Conservation (phyloP, 2,888 invertebrate species). For the Thalpophila matura region DNA sequence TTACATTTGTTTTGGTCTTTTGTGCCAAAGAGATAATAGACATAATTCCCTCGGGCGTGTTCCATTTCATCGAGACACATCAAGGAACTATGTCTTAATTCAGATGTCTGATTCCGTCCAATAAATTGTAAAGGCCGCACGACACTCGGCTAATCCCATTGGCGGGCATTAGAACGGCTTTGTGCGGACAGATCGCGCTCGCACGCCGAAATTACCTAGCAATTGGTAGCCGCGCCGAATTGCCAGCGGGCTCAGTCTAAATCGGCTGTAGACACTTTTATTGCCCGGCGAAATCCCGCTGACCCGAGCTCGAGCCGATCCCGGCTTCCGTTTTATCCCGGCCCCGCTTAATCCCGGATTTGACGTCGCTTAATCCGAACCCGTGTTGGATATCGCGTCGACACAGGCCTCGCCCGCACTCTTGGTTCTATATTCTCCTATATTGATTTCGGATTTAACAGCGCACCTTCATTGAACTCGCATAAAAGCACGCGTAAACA, state of each 20-base stretch:
- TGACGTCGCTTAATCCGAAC: slow-evolving; percentile 92
- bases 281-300: slow-evolving; percentile 89
- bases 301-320: slow-evolving; percentile 86
- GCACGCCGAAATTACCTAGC: slow-evolving; percentile 89
- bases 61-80: slow-evolving; percentile 40
- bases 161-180: slow-evolving; percentile 89
- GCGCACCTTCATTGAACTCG: slow-evolving; percentile 73
- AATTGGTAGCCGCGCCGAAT: slow-evolving; percentile 89
- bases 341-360: slow-evolving; percentile 90
- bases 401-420: slow-evolving; percentile 86
- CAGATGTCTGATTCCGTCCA: slow-evolving; percentile 81
- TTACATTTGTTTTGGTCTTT: slow-evolving; percentile 29
- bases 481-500: slow-evolving; percentile 75
- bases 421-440: slow-evolving; percentile 77
- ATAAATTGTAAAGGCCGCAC: slow-evolving; percentile 87
- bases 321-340: slow-evolving; percentile 87
- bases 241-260: slow-evolving; percentile 88
- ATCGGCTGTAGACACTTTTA: slow-evolving; percentile 92
- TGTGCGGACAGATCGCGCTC: slow-evolving; percentile 89
- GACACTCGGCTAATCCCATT: slow-evolving; percentile 89
- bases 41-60: slow-evolving; percentile 20
- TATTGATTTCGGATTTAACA: slow-evolving; percentile 85
- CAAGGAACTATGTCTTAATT: slow-evolving; percentile 73
- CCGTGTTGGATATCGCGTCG: slow-evolving; percentile 92
- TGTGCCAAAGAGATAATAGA: slow-evolving; percentile 34